Base-by-base conservation (phyloP, 2,797 vertebrate species). In the Harpagifer antarcticus region DNA sequence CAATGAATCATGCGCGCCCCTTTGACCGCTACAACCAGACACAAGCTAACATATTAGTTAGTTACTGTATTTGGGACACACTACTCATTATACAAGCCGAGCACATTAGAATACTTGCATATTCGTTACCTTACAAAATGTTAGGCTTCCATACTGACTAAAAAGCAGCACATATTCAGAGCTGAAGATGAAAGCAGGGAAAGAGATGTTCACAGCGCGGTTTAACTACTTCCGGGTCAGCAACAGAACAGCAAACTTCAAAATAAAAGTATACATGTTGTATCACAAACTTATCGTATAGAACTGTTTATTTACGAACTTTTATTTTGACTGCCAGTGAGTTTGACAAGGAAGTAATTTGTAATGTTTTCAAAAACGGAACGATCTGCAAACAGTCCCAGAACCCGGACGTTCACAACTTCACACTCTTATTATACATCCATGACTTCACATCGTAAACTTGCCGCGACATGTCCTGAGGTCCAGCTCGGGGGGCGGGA, bases 401-500 rank as follows among this genome's bases (percentile, higher is more conserved):
- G 13, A 37, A 37, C 10, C 0, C 5, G 15, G 12, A 0, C 9
- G 52, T 62, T 64, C 16, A 37, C 33, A 52, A 33, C 0, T 27
- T 27, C 27, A 27, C 27, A 27, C 27, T 27, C 27, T 27, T 27
- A 27, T 27, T 5, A 27, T 27, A 27, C 27, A 27, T 5, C 27
- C 27, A 27, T 27, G 4, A n/a, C 0, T 1, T 17, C 0, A 9
- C 8, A 3, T 19, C 37, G 2, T 0, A 1, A 47, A 82, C 91
- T 62, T 93, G 92, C 27, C 87, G 37, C 78, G 78, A 90, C 94
- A 93, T 92, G 92, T 83, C 27, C 27, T 27, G 27, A 27, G 27
- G 27, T 27, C 84, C 79, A 0, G 17, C 9, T 2, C 12, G 16
- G 19, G 1, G 4, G n/a, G 3, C 0, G 43, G 7, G 6, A 5